phyloP scores from a whole-genome alignment of 1,140 invertebrate genomes.

The Heterodera carotae region DNA sequence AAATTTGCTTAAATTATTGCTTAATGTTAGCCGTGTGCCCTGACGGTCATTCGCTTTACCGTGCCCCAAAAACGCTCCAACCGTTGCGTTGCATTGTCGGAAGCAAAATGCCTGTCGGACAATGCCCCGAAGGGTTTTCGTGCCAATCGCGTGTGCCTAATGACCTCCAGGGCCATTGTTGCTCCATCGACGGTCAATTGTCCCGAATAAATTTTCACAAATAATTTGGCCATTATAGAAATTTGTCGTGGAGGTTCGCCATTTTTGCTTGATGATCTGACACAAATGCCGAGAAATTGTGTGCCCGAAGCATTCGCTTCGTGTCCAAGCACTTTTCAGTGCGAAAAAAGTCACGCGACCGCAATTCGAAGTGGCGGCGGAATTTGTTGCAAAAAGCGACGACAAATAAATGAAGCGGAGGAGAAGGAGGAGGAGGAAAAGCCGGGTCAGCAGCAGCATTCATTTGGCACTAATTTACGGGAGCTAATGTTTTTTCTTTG shows the following conservation, averaged over 20 bases:
- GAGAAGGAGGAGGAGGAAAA: constrained; percentile 4
- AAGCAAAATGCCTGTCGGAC: not conserved
- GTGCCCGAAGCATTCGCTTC: constrained; percentile 58
- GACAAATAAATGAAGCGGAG: constrained; percentile 21
- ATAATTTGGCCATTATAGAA: constrained; percentile 42
- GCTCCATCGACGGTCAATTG: constrained; percentile 47
- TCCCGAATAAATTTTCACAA: not conserved
- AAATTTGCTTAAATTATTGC: constrained; percentile 5
- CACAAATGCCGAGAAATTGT: constrained; percentile 60
- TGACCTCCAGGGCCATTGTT: constrained; percentile 61
- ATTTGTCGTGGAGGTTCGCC: constrained; percentile 57
- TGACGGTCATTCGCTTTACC: constrained; percentile 55
- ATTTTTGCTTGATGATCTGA: constrained; percentile 60
- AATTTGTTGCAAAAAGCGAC: constrained; percentile 60
- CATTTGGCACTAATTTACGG: no score
- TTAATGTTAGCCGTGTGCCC: constrained; percentile 54
- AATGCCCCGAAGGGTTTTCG: constrained; percentile 49
- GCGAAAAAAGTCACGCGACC: constrained; percentile 41
- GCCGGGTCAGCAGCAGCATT: no score
- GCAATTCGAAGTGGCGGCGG: constrained; percentile 36
- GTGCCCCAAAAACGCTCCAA: constrained; percentile 53
- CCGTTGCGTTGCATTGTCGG: constrained; percentile 54
- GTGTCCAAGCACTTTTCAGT: constrained; percentile 54
- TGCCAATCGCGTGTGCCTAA: constrained; percentile 43
- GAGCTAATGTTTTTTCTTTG: no score